phyloP scores from a whole-genome alignment of 2,797 vertebrate genomes.

The Darevskia nairensis region DNA sequence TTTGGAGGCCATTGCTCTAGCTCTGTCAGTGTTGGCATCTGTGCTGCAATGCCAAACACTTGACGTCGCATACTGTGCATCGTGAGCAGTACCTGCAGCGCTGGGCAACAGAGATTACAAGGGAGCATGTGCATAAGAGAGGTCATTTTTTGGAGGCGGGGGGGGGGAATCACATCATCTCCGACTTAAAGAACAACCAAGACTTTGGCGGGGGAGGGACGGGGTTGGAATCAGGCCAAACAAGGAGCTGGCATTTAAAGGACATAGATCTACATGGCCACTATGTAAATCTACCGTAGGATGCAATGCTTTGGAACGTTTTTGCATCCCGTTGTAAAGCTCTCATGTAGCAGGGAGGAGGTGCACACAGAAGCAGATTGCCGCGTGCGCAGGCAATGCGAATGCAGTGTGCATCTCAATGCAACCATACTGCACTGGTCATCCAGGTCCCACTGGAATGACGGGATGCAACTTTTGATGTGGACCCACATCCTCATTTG shows the following conservation, averaged over 20 bases:
- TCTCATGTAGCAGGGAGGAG: not conserved
- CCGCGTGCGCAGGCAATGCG: not conserved
- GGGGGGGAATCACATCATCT: not conserved
- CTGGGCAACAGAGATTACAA: conserved; percentile 77
- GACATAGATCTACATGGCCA: not conserved
- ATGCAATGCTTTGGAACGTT: not conserved
- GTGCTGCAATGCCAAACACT: conserved; percentile 67
- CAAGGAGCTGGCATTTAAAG: not conserved
- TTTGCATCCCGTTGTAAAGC: not conserved
- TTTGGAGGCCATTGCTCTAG: conserved; percentile 69
- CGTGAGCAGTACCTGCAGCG: conserved; percentile 59
- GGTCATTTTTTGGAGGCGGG: not conserved
- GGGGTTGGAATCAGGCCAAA: not conserved
- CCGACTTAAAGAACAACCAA: not conserved
- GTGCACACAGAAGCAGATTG: not conserved
- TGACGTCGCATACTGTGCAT: conserved; percentile 65
- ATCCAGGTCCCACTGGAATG: not conserved
- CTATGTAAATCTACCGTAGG: not conserved
- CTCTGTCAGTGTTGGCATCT: conserved; percentile 67
- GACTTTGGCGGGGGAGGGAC: not conserved
- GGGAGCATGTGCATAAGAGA: conserved; percentile 37
- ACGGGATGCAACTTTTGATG: not conserved
- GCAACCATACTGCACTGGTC: not conserved
- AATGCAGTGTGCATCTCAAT: not conserved
- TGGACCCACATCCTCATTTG: not conserved